Base-by-base conservation (phyloP, 1,140 invertebrate genomes). In the Pomphorhynchus laevis region DNA sequence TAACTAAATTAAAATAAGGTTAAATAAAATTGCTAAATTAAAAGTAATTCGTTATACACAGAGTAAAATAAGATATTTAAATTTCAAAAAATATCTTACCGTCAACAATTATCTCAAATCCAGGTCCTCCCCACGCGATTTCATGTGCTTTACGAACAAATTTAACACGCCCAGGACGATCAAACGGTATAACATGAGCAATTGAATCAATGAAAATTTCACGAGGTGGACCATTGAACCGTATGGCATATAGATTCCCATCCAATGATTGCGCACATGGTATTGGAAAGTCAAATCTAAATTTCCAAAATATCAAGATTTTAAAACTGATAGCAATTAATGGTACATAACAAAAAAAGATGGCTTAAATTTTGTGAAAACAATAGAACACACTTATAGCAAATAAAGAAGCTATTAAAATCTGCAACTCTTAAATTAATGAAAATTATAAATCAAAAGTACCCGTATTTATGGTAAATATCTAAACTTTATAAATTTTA, bases 181-280 rank as follows among this genome's bases (percentile, higher is more conserved):
- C 67, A 54, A 82, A 64, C 0, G 72, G 68, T 32, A 72, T 66
- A 49, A 71, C 65, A 32, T 66, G 67, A 65, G 48, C 38, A 20
- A 45, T 61, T 16, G 69, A 70, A 53, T 89, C 73, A 20, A 91
- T 68, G 46, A 70, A 77, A 1, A 95, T 58, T 53, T 91, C 80
- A 38, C 76, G 63, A 0, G 75, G 79, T 0, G 80, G 80, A 17
- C 71, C 72, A 24, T 84, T 82, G 44, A 91, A 70, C 47, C 70
- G 65, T 22, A 93, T 71, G 43, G 68, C 62, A 47, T 59, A 61
- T 24, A 50, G 48, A 33, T 58, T 52, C 32, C 58, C 59, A 46
- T 62, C 49, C 43, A 65, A 49, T 34, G 36, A 35, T 29, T 41
- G 32, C 12, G 36, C 32, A 21, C 40, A 41, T 35, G 40, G 40